Base-by-base conservation (phyloP, 2,888 invertebrate species). In the Rotaria sp. region DNA sequence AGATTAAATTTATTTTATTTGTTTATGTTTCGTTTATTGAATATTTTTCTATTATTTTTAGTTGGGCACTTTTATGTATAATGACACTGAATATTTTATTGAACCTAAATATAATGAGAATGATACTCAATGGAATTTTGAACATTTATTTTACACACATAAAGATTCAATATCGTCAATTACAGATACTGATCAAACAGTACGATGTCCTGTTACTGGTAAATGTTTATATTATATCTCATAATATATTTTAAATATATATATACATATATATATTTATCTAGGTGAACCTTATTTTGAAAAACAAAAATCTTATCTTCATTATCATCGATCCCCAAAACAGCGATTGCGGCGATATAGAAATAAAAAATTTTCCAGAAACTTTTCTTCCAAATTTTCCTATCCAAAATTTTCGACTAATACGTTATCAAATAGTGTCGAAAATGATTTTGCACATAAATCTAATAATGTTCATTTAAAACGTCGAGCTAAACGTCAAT, bases 91-190 rank as follows among this genome's bases (percentile, higher is more conserved):
- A 80, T 80, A 80, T 80, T 80, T 45, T n/a, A 80, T 80, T 80
- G 80, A 80, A n/a, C 80, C 80, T 15, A 80, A 80, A 45, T 21
- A n/a, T 26, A 11, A 80, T 5, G 45, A 80, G 45, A 80, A 80
- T 80, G 80, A 80, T 38, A 45, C 45, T 26, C 45, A 45, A 80
- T 80, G 80, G 80, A 80, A 80, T 45, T 80, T 45, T 13, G 80
- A 80, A 80, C 80, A 80, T 80, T n/a, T 80, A 45, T 80, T 80
- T 41, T 80, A 80, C 7, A 80, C 80, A 11, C 80, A 80, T 80
- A 80, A 80, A n/a, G 80, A 80, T 45, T n/a, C 41, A 11, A 41
- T 45, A 41, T 26, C 13, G n/a, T 80, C 80, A 80, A 21, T 21
- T 7, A 67, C 35, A 21, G 67, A 67, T 67, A 21, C 21, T 67